Base-by-base conservation (phyloP, 2,888 invertebrate species). In the Drosophila kanekoi region DNA sequence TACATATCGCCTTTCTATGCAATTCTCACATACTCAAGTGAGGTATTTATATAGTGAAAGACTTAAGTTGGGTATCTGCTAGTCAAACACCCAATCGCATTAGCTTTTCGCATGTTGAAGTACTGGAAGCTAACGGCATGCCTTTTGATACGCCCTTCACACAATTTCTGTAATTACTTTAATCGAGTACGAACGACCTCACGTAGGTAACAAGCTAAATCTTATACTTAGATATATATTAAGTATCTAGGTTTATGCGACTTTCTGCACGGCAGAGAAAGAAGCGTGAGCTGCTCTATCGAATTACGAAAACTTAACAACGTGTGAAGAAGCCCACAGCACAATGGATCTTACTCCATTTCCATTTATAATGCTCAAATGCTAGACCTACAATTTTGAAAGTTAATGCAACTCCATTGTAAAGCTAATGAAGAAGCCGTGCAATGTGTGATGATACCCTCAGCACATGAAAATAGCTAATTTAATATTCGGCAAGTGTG, bases 81-180 rank as follows among this genome's bases (percentile, higher is more conserved):
- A 51, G 51, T 38, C 51, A 6, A 23, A 14, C 16, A 5, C 45
- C 16, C 3, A 11, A 41, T n/a, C 38, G 14, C 45, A n/a, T 8
- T 14, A 16, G 38, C 16, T 41, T 40, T 40, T 13, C n/a, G 13
- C 40, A 16, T 5, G 13, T 16, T n/a, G 10, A 40, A 48, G 37
- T 49, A 37, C 16, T 2, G 18, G 33, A 20, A 18, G 35, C 37
- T 53, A 44, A 37, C 35, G 37, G 33, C 18, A 33, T 32, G 28
- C 48, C 47, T 54, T 23, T 48, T 35, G n/a, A n/a, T 38, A 28
- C 8, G 66, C 69, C 57, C 66, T 68, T 66, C 66, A 57, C 68
- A 68, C 38, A 68, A 68, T 67, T 66, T 56, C 43, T 67, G 65
- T 66, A 66, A 66, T 68, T 49, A 44, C 43, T 44, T 33, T 66